Conservation (phyloP, 2,113 vertebrate species). For the Lophius piscatorius region DNA sequence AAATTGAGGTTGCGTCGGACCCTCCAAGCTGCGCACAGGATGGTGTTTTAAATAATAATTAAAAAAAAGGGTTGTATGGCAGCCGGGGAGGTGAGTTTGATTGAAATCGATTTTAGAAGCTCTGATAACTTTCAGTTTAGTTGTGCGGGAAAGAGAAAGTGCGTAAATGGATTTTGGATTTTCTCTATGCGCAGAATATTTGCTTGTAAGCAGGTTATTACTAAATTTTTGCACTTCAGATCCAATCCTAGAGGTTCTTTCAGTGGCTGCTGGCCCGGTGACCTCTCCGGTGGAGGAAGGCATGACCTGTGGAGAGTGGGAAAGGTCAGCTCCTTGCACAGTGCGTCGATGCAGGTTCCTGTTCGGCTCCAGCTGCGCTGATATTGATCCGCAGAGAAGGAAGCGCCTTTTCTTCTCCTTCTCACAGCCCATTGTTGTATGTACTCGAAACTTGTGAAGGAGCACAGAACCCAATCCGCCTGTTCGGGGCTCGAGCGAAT, state of each 20-base stretch:
- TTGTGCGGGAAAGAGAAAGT: too few species aligned
- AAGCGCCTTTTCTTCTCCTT: slow-evolving; percentile 64
- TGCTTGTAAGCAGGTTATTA: not conserved
- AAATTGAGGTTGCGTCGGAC: too few species aligned
- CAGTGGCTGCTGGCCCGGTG: slow-evolving; percentile 67
- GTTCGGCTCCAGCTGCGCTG: slow-evolving; percentile 84
- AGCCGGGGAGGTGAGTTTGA: too few species aligned
- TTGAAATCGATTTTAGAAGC: too few species aligned
- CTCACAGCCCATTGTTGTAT: slow-evolving; percentile 36
- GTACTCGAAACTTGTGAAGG: slow-evolving; percentile 32
- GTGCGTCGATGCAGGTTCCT: slow-evolving; percentile 84
- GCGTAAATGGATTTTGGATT: too few species aligned
- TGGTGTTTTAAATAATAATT: too few species aligned
- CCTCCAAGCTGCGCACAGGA: too few species aligned
- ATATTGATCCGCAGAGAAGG: slow-evolving; percentile 90
- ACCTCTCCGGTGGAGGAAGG: slow-evolving; percentile 79
- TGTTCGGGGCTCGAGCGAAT: too few species aligned
- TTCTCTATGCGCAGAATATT: too few species aligned
- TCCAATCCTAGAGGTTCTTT: slow-evolving; percentile 21
- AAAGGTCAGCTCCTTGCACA: slow-evolving; percentile 89
- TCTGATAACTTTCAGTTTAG: too few species aligned
- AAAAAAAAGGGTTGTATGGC: too few species aligned
- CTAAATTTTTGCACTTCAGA: slow-evolving; percentile 17
- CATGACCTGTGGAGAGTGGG: slow-evolving; percentile 84
- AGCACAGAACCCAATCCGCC: not conserved